A percentile compares a stretch with the other conserved stretches of the same genome.
phyloP scores from a whole-genome alignment of 2,888 invertebrate genomes.

The Trachelus tabidus region DNA sequence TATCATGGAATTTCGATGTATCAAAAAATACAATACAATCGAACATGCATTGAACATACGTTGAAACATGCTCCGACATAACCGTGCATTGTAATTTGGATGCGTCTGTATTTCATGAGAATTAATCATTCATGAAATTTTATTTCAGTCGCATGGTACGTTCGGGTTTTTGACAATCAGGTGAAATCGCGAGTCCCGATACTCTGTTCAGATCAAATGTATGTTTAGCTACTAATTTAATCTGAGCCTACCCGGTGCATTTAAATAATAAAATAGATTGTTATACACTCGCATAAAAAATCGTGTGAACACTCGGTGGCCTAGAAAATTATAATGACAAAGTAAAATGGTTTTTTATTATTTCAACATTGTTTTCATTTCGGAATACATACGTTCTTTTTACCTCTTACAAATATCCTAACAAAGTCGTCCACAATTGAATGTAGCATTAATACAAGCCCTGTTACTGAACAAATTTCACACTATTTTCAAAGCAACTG shows the following conservation, averaged over 20 bases:
- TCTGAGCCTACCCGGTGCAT: neutral
- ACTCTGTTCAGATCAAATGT: neutral
- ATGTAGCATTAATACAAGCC: neutral
- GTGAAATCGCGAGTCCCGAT: neutral
- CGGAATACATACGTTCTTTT: neutral
- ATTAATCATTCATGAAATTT: no score
- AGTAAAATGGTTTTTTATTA: neutral
- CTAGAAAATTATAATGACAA: neutral
- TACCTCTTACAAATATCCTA: no score
- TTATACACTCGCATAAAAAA: neutral
- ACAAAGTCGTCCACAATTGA: neutral
- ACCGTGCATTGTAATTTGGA: no score
- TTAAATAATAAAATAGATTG: neutral
- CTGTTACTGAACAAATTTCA: neutral
- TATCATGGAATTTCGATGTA: no score
- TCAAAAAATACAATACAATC: no score
- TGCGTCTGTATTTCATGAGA: no score
- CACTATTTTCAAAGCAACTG: neutral
- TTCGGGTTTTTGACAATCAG: no score
- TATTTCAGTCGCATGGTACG: no score
- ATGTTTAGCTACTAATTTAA: neutral
- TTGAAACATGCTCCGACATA: no score
- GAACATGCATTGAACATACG: no score
- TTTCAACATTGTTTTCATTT: neutral
- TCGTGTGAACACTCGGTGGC: neutral